A percentile compares a stretch with the other conserved stretches of the same genome.
phyloP scores from a whole-genome alignment of 2,113 vertebrate genomes.

The Grantiella picta region DNA sequence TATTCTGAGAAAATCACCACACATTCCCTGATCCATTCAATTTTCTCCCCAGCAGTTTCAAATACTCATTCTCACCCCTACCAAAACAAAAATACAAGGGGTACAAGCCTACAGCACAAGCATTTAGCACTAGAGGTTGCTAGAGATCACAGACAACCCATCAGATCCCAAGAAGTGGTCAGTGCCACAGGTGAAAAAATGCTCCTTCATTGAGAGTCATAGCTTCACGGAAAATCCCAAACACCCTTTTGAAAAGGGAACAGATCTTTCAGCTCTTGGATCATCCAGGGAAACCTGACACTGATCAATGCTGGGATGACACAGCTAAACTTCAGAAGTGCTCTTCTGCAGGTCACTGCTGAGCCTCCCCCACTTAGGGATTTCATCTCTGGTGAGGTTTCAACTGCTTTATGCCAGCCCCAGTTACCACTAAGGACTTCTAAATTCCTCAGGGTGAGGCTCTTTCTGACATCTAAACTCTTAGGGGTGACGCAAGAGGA shows the following conservation, averaged over 20 bases:
- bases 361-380: fast-evolving
- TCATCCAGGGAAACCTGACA: not conserved
- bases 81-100: not conserved
- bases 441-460: not conserved
- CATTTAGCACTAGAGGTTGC: conserved; percentile 23
- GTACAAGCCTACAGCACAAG: not conserved
- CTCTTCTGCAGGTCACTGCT: not conserved
- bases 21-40: not conserved
- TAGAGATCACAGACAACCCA: not conserved
- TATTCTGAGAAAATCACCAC: not conserved
- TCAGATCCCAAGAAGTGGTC: fast-evolving
- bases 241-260: not conserved
- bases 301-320: not conserved
- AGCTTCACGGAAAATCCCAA: not conserved
- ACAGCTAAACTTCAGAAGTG: not conserved
- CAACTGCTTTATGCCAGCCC: not conserved
- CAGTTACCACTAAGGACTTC: not conserved
- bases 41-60: not conserved
- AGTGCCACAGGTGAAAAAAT: not conserved
- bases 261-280: not conserved
- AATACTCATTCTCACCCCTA: not conserved
- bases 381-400: not conserved
- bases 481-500: not conserved
- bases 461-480: not conserved
- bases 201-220: not conserved